These are phyloP conservation scores for Fringilla coelebs DNA, from an alignment of 2,797 vertebrate genomes.

Conservation along the genomic window DNA sequence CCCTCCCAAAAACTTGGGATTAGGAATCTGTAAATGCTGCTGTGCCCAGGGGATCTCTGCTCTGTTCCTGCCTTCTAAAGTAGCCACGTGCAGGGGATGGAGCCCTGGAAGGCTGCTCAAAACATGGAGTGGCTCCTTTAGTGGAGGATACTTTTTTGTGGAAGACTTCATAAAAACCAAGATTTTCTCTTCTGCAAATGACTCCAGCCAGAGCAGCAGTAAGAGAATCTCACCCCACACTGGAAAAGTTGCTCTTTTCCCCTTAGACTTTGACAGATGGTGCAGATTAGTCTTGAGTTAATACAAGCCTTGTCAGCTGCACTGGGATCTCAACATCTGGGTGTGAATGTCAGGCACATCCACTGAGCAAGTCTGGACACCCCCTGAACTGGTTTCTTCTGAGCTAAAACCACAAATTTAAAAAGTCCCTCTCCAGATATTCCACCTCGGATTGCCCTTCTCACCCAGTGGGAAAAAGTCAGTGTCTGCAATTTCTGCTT, in stretches of 20 bases:
- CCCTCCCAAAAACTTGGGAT: not conserved
- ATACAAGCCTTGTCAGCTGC: not conserved
- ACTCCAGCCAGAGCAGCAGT: not conserved
- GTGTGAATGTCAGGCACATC: not conserved
- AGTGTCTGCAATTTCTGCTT: not conserved
- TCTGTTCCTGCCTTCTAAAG: not conserved
- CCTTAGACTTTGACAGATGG: not conserved
- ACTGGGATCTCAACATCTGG: not conserved
- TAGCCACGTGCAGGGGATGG: not conserved
- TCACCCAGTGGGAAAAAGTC: not conserved
- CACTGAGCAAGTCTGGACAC: not conserved
- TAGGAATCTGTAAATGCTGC: not conserved
- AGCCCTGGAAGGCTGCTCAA: not conserved
- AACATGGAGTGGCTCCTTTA: not conserved
- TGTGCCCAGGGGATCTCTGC: not conserved
- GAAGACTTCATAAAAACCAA: not conserved
- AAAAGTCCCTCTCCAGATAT: not conserved
- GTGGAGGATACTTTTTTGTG: not conserved
- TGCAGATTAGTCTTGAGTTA: not conserved
- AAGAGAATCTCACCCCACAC: not conserved
- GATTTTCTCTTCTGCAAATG: not conserved
- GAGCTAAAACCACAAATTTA: not conserved
- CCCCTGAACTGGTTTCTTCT: not conserved
- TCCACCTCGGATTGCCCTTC: not conserved
- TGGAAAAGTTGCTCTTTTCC: not conserved